Conservation (phyloP, 1,140 invertebrate species). For the Myzus persicae region DNA sequence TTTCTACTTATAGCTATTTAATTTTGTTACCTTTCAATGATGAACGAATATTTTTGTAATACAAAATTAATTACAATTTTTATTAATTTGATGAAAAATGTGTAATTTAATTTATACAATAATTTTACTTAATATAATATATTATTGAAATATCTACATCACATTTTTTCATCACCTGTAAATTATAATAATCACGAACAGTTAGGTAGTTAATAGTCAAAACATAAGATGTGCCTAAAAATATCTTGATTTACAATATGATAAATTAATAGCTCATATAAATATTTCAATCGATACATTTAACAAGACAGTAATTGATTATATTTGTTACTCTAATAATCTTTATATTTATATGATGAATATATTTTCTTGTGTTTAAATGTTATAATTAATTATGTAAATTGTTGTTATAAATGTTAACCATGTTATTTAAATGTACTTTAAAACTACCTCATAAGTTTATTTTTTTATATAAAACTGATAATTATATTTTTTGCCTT, state of each 20-base stretch:
- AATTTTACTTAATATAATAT: background rate
- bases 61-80: background rate
- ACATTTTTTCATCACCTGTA: background rate
- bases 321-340: background rate
- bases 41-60: background rate
- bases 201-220: background rate
- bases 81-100: background rate
- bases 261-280: background rate
- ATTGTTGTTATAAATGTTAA: constrained; percentile 10
- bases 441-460: constrained; percentile 41
- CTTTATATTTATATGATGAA: background rate
- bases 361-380: constrained; percentile 38
- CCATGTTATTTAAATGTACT: constrained; percentile 25
- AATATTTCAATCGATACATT: background rate
- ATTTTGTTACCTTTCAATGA: background rate
- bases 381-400: constrained; percentile 23
- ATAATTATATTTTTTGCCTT: constrained; percentile 9
- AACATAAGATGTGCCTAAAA: background rate
- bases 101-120: background rate
- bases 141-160: background rate
- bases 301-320: background rate
- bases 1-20: background rate
- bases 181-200: background rate
- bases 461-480: constrained; percentile 54
- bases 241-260: background rate